These are phyloP conservation scores for Dryadula phaetusa DNA, from an alignment of 2,888 invertebrate species.

Conservation along the genomic window DNA sequence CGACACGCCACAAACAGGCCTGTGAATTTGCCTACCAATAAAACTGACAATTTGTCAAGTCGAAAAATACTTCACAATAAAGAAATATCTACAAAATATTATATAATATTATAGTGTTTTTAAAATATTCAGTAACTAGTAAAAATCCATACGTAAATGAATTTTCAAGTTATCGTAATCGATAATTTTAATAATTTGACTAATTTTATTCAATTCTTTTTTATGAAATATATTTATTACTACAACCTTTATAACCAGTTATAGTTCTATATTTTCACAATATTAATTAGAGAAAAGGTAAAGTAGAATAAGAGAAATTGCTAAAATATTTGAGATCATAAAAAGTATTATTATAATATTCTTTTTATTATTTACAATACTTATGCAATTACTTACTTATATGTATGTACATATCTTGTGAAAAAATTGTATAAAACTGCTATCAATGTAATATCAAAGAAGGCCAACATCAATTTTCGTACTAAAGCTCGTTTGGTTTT, in stretches of 20 bases:
- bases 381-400: neutral
- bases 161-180: too few species aligned
- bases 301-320: too few species aligned
- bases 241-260: too few species aligned
- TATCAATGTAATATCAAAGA: neutral
- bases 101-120: too few species aligned
- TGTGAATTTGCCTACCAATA: slow-evolving; percentile 78
- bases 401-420: neutral
- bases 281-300: too few species aligned
- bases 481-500: slow-evolving; percentile 17
- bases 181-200: too few species aligned
- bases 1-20: slow-evolving; percentile 61
- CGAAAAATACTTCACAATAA: slow-evolving; percentile 54
- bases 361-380: neutral
- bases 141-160: too few species aligned
- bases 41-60: slow-evolving; percentile 72
- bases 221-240: too few species aligned
- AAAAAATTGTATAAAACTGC: neutral
- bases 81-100: slow-evolving; percentile 12
- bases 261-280: too few species aligned
- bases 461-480: slow-evolving; percentile 1
- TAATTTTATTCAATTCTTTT: too few species aligned
- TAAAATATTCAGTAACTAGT: neutral
- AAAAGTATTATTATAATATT: too few species aligned
- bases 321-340: too few species aligned